These are phyloP conservation scores for Ctenopoma kingsleyae DNA, from an alignment of 2,797 vertebrate genomes.

Conservation along the genomic window DNA sequence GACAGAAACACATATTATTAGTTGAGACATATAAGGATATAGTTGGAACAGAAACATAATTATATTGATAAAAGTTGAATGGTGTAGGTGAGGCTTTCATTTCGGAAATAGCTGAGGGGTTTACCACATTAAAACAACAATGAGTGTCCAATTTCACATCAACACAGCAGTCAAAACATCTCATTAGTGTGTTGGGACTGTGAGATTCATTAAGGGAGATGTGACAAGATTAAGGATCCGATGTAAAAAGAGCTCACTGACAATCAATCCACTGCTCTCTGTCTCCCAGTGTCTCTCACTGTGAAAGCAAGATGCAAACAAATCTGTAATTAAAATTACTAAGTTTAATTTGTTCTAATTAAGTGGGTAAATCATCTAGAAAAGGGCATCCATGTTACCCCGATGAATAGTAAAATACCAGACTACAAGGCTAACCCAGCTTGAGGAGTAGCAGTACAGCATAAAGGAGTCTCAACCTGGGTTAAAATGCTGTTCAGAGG, in stretches of 20 bases:
- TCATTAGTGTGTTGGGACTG: constrained; percentile 54
- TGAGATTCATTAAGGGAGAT: constrained; percentile 51
- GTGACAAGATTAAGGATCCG: constrained; percentile 41
- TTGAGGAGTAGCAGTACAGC: constrained; percentile 1
- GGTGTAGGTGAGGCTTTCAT: not conserved
- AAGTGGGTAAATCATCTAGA: constrained; percentile 23
- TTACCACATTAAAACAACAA: constrained; percentile 13
- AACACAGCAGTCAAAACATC: constrained; percentile 35
- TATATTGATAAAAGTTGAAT: not conserved
- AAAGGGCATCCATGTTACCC: constrained; percentile 25
- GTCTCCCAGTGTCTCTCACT: constrained; percentile 28
- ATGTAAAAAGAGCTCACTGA: constrained; percentile 27
- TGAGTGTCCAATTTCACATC: constrained; percentile 14
- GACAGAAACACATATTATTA: no score
- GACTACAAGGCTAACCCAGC: not conserved
- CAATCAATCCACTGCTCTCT: constrained; percentile 18
- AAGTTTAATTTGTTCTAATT: constrained; percentile 56
- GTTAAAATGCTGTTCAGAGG: constrained; percentile 3
- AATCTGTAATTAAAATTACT: constrained; percentile 47
- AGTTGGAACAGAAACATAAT: not conserved
- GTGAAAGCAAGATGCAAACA: constrained; percentile 40
- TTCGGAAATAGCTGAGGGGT: constrained; percentile 2
- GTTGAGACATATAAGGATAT: no score
- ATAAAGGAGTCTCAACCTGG: constrained; percentile 2
- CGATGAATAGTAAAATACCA: constrained; percentile 25